Evolutionary conservation across 2,888 invertebrate genomes (phyloP).

Genomic region (Heterodera filipjevi): DNA sequence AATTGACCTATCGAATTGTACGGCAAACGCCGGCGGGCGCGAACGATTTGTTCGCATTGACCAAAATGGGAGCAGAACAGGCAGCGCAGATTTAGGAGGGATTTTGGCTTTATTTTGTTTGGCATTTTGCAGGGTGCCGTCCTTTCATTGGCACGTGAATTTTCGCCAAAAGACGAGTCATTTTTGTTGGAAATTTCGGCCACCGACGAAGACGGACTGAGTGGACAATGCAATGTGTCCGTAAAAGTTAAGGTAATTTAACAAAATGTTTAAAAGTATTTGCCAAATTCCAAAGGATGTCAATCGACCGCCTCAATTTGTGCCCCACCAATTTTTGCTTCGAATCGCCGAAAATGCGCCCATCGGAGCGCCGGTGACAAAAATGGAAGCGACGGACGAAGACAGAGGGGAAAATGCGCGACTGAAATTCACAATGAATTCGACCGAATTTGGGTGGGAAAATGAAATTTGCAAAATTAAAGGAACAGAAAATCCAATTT

Average conservation of each 20-base stretch:
- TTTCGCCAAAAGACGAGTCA: conserved; percentile 49
- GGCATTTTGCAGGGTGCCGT: conserved; percentile 50
- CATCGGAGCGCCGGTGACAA: conserved; percentile 78
- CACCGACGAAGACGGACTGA: conserved; percentile 55
- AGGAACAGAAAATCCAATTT: conserved; percentile 69
- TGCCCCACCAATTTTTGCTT: conserved; percentile 54
- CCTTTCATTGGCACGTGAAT: conserved; percentile 50
- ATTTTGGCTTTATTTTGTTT: background rate
- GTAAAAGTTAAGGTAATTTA: conserved; percentile 74
- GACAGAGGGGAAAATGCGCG: conserved; percentile 91
- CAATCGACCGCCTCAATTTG: conserved; percentile 59
- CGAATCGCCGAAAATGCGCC: conserved; percentile 83
- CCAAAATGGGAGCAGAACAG: conserved; percentile 50
- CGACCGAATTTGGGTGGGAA: conserved; percentile 49
- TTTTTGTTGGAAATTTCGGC: conserved; percentile 56
- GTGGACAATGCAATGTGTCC: conserved; percentile 71
- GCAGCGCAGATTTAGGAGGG: background rate
- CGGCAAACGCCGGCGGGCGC: conserved; percentile 35
- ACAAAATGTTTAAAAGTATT: background rate
- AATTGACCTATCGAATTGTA: conserved; percentile 60
- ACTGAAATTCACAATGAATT: conserved; percentile 68
- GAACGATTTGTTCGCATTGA: conserved; percentile 53
- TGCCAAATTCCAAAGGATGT: conserved; percentile 49
- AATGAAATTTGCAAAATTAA: background rate
- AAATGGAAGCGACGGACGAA: conserved; percentile 85